phyloP scores from a whole-genome alignment of 2,797 vertebrate species.

The Synanceia verrucosa region DNA sequence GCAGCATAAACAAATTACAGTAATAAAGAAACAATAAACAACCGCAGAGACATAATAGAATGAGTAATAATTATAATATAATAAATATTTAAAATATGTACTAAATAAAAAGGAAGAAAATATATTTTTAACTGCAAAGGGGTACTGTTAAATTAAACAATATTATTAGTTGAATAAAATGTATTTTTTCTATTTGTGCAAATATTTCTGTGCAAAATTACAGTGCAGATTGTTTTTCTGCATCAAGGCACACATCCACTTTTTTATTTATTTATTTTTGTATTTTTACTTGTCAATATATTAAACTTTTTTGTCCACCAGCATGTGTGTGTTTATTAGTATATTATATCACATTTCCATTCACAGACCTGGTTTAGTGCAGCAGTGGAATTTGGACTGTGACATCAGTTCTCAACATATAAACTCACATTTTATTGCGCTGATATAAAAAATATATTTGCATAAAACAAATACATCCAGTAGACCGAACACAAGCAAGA shows the following conservation, averaged over 20 bases:
- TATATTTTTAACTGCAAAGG: no score
- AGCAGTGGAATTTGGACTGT: background rate
- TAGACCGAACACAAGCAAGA: background rate
- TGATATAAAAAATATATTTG: slow-evolving; percentile 32
- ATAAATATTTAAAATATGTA: no score
- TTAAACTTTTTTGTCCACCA: background rate
- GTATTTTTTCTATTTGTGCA: no score
- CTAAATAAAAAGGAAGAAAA: no score
- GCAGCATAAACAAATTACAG: no score
- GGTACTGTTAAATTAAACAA: no score
- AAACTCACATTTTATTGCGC: background rate
- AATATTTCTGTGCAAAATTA: no score
- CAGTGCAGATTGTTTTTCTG: background rate
- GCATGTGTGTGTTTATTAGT: background rate
- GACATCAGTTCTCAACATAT: background rate
- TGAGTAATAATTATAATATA: no score
- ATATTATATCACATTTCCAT: background rate
- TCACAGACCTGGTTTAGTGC: background rate
- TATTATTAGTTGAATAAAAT: no score
- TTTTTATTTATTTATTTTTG: no score
- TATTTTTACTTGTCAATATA: background rate
- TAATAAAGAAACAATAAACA: no score
- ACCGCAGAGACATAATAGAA: no score
- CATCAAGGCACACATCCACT: background rate
- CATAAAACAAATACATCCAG: slow-evolving; percentile 22